Evolutionary conservation across 2,888 invertebrate species (phyloP).

Genomic region (Caenorhabditis sp.): DNA sequence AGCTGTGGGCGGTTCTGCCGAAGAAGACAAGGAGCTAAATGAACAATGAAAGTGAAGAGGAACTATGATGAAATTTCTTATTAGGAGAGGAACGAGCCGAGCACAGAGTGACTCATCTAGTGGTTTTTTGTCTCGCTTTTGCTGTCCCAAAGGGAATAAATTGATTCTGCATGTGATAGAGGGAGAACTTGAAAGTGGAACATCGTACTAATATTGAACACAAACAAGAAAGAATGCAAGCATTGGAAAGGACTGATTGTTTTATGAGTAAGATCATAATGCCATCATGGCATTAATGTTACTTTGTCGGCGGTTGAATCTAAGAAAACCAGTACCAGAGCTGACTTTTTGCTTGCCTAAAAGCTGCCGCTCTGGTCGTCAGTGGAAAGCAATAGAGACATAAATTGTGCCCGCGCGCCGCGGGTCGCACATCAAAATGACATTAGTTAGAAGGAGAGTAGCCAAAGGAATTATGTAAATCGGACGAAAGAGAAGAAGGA

Average conservation of each 20-base stretch:
- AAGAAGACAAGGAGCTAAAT: too few relatives aligned
- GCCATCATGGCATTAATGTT: too few relatives aligned
- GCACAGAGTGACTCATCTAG: neutral
- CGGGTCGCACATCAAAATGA: slow-evolving; percentile 47
- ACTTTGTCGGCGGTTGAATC: too few relatives aligned
- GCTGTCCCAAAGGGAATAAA: neutral
- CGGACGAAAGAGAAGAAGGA: neutral
- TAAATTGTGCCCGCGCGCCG: slow-evolving; percentile 39
- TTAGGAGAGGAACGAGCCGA: neutral
- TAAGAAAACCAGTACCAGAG: neutral
- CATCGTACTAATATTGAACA: neutral
- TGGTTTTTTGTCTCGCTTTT: neutral
- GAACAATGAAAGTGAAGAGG: too few relatives aligned
- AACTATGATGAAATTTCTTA: neutral
- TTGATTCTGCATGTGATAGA: neutral
- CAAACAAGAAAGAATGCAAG: neutral
- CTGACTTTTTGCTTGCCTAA: neutral
- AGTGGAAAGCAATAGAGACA: slow-evolving; percentile 32
- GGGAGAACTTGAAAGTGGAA: neutral
- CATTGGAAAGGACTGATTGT: too few relatives aligned
- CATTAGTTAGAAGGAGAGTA: slow-evolving; percentile 19
- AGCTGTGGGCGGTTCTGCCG: neutral
- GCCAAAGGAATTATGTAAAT: slow-evolving; percentile 43
- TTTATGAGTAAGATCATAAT: too few relatives aligned
- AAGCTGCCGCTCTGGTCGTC: neutral